Evolutionary conservation across 2,888 invertebrate genomes (phyloP).

Genomic region (Empis stercorea): DNA sequence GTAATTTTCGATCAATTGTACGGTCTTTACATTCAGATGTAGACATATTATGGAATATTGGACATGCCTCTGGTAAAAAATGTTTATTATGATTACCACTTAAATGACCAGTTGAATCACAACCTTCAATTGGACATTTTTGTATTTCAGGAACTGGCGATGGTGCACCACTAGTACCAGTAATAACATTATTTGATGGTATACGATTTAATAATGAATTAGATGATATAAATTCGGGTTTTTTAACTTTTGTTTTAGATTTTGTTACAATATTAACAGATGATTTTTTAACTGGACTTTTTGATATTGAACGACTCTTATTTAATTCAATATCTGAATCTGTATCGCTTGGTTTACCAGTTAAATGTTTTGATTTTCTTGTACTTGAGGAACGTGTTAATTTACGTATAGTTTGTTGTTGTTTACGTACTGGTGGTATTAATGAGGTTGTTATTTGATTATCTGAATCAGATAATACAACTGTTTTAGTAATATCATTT

Average conservation of each 20-base stretch:
- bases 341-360: slow-evolving; percentile 39
- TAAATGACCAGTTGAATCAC: slow-evolving; percentile 79
- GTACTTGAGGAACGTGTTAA: slow-evolving; percentile 57
- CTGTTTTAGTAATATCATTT: slow-evolving; percentile 17
- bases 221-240: slow-evolving; percentile 13
- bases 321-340: slow-evolving; percentile 38
- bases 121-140: slow-evolving; percentile 75
- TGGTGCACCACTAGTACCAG: slow-evolving; percentile 17
- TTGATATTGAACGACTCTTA: slow-evolving; percentile 39
- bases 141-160: slow-evolving; percentile 44
- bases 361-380: slow-evolving; percentile 50
- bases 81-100: slow-evolving; percentile 70
- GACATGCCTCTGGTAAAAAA: slow-evolving; percentile 85
- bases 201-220: slow-evolving; percentile 15
- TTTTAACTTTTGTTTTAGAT: slow-evolving; percentile 39
- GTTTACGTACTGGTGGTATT: not conserved
- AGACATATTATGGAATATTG: slow-evolving; percentile 77
- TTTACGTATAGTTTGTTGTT: slow-evolving; percentile 40
- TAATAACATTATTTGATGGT: slow-evolving; percentile 5
- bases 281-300: slow-evolving; percentile 52
- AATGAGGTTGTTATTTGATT: slow-evolving; percentile 10
- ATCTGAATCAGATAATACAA: slow-evolving; percentile 44
- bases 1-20: slow-evolving; percentile 45
- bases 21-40: slow-evolving; percentile 51
- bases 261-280: slow-evolving; percentile 27